These are phyloP conservation scores for Alligator sinensis DNA, from an alignment of 2,113 vertebrate genomes.

Conservation along the genomic window DNA sequence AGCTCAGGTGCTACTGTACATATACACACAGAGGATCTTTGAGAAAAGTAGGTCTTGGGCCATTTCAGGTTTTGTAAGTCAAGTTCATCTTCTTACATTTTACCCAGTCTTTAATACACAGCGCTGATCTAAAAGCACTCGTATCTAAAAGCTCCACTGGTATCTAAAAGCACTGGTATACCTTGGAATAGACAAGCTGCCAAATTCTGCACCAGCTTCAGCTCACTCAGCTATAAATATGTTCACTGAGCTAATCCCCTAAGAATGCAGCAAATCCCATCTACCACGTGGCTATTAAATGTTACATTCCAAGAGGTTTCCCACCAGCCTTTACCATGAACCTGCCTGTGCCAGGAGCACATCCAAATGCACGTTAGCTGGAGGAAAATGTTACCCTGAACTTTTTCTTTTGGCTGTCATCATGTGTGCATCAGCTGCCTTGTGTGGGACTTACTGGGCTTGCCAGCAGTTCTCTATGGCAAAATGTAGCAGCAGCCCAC, in stretches of 20 bases:
- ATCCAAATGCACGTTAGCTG: neutral
- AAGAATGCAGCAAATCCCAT: neutral
- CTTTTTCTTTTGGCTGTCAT: neutral
- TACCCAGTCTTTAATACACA: neutral
- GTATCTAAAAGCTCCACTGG: too few relatives aligned
- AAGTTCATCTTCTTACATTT: neutral
- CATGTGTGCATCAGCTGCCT: neutral
- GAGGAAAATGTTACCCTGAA: neutral
- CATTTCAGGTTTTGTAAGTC: neutral
- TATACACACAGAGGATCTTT: neutral
- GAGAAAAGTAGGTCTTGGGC: neutral
- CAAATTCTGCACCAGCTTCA: neutral
- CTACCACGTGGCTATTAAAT: neutral
- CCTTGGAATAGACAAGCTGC: neutral
- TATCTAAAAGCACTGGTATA: too few relatives aligned
- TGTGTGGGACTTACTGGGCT: neutral
- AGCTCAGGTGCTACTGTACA: neutral
- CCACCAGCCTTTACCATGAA: neutral
- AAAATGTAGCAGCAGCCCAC: neutral
- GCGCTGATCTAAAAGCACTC: neutral
- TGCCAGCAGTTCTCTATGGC: neutral
- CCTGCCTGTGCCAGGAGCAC: neutral
- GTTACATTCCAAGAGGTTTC: neutral
- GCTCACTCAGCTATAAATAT: accelerated
- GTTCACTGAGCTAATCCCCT: neutral